phyloP scores from a whole-genome alignment of 2,888 invertebrate species.

The Eupithecia vulgata region DNA sequence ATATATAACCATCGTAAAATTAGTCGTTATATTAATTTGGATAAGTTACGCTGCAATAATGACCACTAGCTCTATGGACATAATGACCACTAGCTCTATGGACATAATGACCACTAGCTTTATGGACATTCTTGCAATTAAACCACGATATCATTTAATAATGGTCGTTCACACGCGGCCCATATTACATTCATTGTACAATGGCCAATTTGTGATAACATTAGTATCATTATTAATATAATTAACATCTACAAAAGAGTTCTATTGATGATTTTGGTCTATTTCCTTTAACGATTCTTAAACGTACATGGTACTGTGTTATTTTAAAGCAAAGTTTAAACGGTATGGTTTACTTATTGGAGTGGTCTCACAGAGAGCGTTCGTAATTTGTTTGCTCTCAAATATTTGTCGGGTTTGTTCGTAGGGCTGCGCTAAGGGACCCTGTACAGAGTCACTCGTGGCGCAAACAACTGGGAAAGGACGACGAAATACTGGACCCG shows the following conservation, averaged over 20 bases:
- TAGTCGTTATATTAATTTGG: slow-evolving; percentile 3
- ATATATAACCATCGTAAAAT: slow-evolving; percentile 5
- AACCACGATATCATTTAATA: neutral
- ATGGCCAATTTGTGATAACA: neutral
- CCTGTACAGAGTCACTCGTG: neutral
- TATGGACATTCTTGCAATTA: slow-evolving; percentile 9
- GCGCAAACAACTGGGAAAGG: neutral
- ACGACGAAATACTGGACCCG: neutral
- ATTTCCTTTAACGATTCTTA: neutral
- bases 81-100: slow-evolving; percentile 3
- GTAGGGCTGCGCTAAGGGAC: neutral
- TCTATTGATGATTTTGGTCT: neutral
- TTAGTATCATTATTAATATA: too few species aligned
- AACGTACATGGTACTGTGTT: neutral
- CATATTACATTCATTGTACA: slow-evolving; percentile 2
- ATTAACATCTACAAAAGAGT: neutral
- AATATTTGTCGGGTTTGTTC: slow-evolving; percentile 12
- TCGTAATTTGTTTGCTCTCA: slow-evolving; percentile 30
- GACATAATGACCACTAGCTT: neutral
- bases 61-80: neutral
- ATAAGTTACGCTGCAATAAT: neutral
- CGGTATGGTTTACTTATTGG: slow-evolving; percentile 11
- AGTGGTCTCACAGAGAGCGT: slow-evolving; percentile 17
- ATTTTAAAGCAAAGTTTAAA: slow-evolving; percentile 3
- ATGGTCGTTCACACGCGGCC: neutral